phyloP scores from a whole-genome alignment of 2,797 vertebrate genomes.

The Hafferia zeledoni region DNA sequence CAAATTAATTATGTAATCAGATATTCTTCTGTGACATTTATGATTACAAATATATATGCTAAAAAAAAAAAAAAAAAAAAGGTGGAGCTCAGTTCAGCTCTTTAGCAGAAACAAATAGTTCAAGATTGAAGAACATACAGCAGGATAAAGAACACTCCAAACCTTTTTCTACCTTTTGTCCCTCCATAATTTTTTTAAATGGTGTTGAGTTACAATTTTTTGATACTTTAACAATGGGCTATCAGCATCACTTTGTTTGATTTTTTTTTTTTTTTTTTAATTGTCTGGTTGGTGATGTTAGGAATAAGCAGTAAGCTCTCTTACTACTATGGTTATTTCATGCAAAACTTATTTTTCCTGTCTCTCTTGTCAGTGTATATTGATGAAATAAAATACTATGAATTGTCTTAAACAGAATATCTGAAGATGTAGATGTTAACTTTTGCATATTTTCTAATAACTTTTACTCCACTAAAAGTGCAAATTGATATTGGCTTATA shows the following conservation, averaged over 20 bases:
- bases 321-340: not conserved
- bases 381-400: not conserved
- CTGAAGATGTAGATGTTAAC: fast-evolving
- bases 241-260: not conserved
- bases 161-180: not conserved
- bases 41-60: not conserved
- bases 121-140: not conserved
- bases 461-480: not conserved
- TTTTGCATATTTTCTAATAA: not conserved
- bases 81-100: not conserved
- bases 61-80: not conserved
- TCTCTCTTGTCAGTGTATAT: not conserved
- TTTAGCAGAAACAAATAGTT: not conserved
- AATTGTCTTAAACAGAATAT: not conserved
- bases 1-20: not conserved
- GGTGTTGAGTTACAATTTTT: not conserved
- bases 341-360: fast-evolving
- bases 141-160: not conserved
- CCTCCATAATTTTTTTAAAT: not conserved
- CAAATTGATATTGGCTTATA: not conserved
- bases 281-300: not conserved
- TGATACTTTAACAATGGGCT: not conserved
- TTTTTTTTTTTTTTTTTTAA: not conserved
- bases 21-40: not conserved
- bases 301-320: not conserved